Percentiles rank a stretch among this genome's conserved stretches.
Conservation (phyloP, 2,113 vertebrate species). For the Macrotis lagotis region DNA sequence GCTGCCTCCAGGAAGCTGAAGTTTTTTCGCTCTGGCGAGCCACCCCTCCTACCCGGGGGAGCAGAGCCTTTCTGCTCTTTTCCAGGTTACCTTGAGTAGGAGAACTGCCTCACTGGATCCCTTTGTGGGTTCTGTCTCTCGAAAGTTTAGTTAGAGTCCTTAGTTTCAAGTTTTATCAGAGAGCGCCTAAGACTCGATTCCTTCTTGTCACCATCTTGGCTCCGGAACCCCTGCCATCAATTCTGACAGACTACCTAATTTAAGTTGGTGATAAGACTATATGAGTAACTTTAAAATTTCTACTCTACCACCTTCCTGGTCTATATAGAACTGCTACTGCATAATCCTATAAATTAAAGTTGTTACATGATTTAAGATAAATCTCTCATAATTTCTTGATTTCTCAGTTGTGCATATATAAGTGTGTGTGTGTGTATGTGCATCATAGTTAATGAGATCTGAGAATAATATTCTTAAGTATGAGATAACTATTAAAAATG, state of each 20-base stretch:
- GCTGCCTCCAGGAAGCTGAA: too few species aligned
- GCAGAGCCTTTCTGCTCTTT: too few species aligned
- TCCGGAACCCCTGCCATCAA: not conserved
- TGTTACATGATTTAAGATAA: not conserved
- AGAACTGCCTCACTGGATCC: too few species aligned
- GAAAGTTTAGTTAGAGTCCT: too few species aligned
- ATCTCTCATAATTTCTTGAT: not conserved
- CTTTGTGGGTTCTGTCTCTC: too few species aligned
- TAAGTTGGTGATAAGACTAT: too few species aligned
- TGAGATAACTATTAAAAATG: not conserved
- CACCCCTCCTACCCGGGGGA: too few species aligned
- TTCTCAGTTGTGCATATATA: not conserved
- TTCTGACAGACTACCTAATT: not conserved
- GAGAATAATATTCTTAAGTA: not conserved
- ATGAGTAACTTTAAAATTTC: not conserved
- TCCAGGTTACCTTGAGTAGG: too few species aligned
- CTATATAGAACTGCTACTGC: not conserved
- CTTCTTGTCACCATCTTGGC: too few species aligned
- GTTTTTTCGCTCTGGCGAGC: too few species aligned
- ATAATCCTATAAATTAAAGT: not conserved
- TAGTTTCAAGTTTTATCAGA: too few species aligned
- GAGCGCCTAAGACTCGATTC: too few species aligned
- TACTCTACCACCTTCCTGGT: not conserved
- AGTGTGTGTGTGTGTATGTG: not conserved
- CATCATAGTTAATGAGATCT: not conserved